Conservation (phyloP, 1,140 invertebrate species). For the Pinna nobilis region DNA sequence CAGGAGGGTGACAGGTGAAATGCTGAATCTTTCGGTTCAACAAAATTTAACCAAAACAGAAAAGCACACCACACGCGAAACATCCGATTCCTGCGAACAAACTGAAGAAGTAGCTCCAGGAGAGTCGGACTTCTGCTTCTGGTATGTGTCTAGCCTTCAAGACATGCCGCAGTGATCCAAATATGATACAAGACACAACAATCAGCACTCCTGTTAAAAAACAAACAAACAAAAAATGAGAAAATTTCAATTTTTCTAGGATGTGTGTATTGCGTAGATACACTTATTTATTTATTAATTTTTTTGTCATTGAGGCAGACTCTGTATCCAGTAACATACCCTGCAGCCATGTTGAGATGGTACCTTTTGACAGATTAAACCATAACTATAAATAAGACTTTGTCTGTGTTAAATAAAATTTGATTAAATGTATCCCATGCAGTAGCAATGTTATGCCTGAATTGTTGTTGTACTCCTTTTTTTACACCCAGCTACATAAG, state of each 20-base stretch:
- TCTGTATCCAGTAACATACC: no score
- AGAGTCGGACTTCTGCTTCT: slow-evolving; percentile 15
- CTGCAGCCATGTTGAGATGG: no score
- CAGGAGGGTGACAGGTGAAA: no score
- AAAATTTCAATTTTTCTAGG: neutral
- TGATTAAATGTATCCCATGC: no score
- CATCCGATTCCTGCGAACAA: slow-evolving; percentile 31
- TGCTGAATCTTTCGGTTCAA: no score
- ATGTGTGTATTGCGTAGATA: neutral
- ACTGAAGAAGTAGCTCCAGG: slow-evolving; percentile 40
- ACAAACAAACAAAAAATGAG: neutral
- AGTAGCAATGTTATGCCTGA: no score
- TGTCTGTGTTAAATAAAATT: no score
- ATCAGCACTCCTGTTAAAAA: slow-evolving; percentile 30
- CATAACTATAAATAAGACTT: no score
- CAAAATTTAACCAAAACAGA: slow-evolving; percentile 10
- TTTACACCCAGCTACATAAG: no score
- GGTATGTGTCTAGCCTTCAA: slow-evolving; percentile 31
- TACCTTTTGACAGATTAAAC: no score
- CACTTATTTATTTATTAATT: neutral
- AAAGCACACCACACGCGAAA: slow-evolving; percentile 15
- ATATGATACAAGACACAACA: slow-evolving; percentile 34
- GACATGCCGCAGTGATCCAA: slow-evolving; percentile 37
- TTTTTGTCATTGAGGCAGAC: no score
- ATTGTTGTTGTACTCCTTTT: no score